These are phyloP conservation scores for Nyleta sp. DNA, from an alignment of 2,888 invertebrate species.

Conservation along the genomic window DNA sequence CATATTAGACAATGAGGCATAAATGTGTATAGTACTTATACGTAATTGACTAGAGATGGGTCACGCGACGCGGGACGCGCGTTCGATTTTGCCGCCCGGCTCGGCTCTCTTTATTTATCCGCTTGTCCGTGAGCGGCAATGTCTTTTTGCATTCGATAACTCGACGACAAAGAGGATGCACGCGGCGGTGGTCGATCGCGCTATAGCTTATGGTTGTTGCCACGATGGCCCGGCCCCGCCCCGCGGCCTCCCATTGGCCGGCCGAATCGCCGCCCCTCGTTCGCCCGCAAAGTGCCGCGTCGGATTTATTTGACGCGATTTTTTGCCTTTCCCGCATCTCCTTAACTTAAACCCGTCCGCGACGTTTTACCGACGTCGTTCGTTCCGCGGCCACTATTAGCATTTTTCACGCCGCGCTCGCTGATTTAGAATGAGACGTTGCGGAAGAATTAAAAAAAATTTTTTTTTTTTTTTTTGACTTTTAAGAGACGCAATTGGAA, in stretches of 20 bases:
- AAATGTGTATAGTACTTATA: constrained; percentile 70
- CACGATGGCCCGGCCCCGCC: constrained; percentile 46
- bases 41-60: constrained; percentile 79
- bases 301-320: constrained; percentile 72
- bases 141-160: constrained; percentile 59
- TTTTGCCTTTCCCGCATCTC: constrained; percentile 70
- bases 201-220: constrained; percentile 58
- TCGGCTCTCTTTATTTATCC: constrained; percentile 59
- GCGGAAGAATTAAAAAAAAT: too few relatives aligned
- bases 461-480: too few relatives aligned
- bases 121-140: constrained; percentile 26
- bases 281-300: constrained; percentile 65
- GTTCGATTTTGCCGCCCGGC: constrained; percentile 45
- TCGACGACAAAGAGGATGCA: constrained; percentile 63
- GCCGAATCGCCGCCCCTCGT: constrained; percentile 43
- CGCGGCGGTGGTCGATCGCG: constrained; percentile 53
- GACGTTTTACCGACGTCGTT: constrained; percentile 37
- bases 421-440: too few relatives aligned
- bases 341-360: constrained; percentile 34
- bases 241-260: constrained; percentile 46
- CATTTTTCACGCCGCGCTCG: constrained; percentile 5
- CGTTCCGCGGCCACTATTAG: constrained; percentile 22
- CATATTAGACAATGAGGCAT: constrained; percentile 70
- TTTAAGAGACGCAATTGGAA: too few relatives aligned
- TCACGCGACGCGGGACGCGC: constrained; percentile 71